phyloP scores from a whole-genome alignment of 1,140 invertebrate species.

The Drosophila elegans region DNA sequence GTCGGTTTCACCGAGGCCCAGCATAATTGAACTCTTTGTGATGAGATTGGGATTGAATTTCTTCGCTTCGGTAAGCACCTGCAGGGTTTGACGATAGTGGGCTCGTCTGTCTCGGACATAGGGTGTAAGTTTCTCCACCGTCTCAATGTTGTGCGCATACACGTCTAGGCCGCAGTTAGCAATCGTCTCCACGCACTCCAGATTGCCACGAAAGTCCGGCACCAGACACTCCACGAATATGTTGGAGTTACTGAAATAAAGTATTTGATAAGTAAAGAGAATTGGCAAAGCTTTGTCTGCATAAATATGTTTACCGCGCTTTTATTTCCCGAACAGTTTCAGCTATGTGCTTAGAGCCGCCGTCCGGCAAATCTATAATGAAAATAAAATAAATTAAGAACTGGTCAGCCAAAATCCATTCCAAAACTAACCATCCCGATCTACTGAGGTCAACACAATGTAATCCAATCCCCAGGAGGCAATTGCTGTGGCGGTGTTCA shows the following conservation, averaged over 20 bases:
- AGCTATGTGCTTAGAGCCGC: slow-evolving; percentile 96
- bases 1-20: slow-evolving; percentile 98
- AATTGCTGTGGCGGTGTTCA: slow-evolving; percentile 97
- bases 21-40: slow-evolving; percentile 99
- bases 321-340: slow-evolving; percentile 92
- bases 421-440: slow-evolving; percentile 91
- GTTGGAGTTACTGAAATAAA: slow-evolving; percentile 88
- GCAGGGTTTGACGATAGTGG: slow-evolving; percentile 91
- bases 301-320: slow-evolving; percentile 27
- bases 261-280: too few relatives aligned
- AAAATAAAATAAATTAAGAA: slow-evolving; percentile 79
- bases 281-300: too few relatives aligned
- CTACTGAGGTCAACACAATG: slow-evolving; percentile 98
- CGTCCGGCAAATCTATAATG: slow-evolving; percentile 91
- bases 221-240: slow-evolving; percentile 98
- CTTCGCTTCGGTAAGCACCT: slow-evolving; percentile 93
- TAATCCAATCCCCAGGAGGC: slow-evolving; percentile 98
- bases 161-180: slow-evolving; percentile 95
- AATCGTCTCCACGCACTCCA: slow-evolving; percentile 91
- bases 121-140: slow-evolving; percentile 94
- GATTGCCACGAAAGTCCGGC: slow-evolving; percentile 97
- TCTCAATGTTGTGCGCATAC: slow-evolving; percentile 99
- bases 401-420: neutral
- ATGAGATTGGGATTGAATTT: slow-evolving; percentile 91
- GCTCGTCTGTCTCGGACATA: slow-evolving; percentile 96